Evolutionary conservation across 1,140 invertebrate genomes (phyloP), one percentile per base, ranked within the genome.

Genomic region (Carcinoscorpius rotundicauda): DNA sequence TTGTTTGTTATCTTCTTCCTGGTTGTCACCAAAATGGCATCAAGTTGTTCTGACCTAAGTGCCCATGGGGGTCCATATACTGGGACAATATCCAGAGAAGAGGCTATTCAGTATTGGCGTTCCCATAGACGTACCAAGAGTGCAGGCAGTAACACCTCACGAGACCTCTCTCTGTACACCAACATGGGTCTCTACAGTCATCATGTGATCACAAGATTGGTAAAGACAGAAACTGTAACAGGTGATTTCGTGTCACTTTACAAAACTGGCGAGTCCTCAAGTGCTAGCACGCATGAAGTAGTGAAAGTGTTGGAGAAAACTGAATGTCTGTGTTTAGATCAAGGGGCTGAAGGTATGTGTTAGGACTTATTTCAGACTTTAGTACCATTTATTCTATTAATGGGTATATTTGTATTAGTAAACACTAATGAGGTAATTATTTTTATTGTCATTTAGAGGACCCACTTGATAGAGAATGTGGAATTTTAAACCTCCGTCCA

Each of bases 131-230:
- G 66, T 57, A 69, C 66, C 51, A 68, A 70, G 57, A 68, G 67
- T 70, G 69, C 69, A 52, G 67, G 66, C 51, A 66, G 63, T 59
- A 70, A 67, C 66, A 63, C 65, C 56, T 67, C 66, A 5, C 49
- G 68, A 29, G 66, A 69, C 58, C 66, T 67, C 6, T 69, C 68
- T 9, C 56, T 69, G 9, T 71, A 71, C 58, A 69, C 70, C 4
- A 67, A 68, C 6, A 71, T 69, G 63, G 70, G 70, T 48, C 52
- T 71, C 6, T 71, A 71, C 60, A 64, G 68, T 53, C 68, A 69
- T 57, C 68, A 69, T 66, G 68, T 63, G n/a, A 58, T 65, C 5
- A 29, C 29, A 29, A 29, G 29, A 29, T 60, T 67, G 64, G 62
- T 63, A 3, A 55, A 60, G 57, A 51, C 59, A 63, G 66, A 68